phyloP scores from a whole-genome alignment of 2,888 invertebrate genomes.

The Flexamia atlantica region DNA sequence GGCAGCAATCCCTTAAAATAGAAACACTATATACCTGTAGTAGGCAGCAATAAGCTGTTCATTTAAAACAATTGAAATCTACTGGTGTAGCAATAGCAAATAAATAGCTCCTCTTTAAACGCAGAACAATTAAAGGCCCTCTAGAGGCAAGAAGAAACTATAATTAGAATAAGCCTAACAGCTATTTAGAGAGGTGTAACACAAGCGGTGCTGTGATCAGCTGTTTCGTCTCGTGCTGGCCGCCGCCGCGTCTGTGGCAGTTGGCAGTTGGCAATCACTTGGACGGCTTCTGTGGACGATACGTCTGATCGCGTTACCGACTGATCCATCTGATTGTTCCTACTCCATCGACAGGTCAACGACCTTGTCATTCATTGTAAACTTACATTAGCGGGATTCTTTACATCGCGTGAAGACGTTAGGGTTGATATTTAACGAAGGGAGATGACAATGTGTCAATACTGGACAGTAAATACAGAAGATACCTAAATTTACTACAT shows the following conservation, averaged over 20 bases:
- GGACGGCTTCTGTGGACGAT: slow-evolving; percentile 7
- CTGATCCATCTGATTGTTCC: slow-evolving; percentile 1
- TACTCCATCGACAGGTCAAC: not conserved
- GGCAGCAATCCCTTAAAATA: no score
- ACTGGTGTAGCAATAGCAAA: no score
- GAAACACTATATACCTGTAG: no score
- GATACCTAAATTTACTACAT: no score
- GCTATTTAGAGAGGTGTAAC: slow-evolving; percentile 5
- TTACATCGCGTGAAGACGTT: not conserved
- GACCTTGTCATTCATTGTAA: not conserved
- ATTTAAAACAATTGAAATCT: no score
- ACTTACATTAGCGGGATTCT: not conserved
- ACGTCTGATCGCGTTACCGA: not conserved
- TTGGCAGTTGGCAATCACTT: slow-evolving; percentile 27
- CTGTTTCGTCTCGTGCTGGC: slow-evolving; percentile 10
- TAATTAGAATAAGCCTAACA: not conserved
- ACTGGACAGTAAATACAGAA: no score
- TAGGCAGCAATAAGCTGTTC: no score
- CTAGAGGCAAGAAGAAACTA: no score
- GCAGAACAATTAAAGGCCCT: no score
- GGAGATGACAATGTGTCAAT: no score
- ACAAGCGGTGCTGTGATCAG: slow-evolving; percentile 23
- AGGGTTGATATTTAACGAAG: no score
- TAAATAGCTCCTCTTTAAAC: no score
- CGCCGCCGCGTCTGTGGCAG: not conserved